These are phyloP conservation scores for Ophonus ardosiacus DNA, from an alignment of 2,888 invertebrate genomes.

Conservation along the genomic window DNA sequence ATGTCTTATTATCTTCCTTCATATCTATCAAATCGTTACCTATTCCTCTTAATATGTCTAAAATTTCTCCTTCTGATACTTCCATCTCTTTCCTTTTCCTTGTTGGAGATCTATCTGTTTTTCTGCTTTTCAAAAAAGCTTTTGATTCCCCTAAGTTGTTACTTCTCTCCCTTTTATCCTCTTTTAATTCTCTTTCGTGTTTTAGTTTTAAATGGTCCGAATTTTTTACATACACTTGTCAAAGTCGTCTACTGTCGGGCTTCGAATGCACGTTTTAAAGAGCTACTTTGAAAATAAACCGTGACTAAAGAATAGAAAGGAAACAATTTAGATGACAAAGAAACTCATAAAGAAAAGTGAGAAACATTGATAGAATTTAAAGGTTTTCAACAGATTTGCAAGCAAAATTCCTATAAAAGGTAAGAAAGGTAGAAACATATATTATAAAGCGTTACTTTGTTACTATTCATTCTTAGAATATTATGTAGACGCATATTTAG, in stretches of 20 bases:
- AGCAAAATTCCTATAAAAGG: constrained; percentile 15
- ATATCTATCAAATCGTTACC: no score
- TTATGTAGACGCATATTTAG: neutral
- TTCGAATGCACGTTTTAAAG: neutral
- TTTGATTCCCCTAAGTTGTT: no score
- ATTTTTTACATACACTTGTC: neutral
- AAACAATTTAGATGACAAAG: constrained; percentile 36
- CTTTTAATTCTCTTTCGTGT: no score
- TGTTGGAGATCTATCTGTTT: no score
- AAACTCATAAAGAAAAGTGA: constrained; percentile 2
- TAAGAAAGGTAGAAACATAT: neutral
- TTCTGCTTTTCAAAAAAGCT: no score
- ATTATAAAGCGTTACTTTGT: neutral
- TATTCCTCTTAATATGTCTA: no score
- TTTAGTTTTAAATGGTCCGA: no score
- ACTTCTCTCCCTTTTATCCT: no score
- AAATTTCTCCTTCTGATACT: no score
- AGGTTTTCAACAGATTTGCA: constrained; percentile 31
- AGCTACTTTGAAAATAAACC: constrained; percentile 28
- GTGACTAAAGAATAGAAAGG: constrained; percentile 43
- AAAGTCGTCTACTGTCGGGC: neutral
- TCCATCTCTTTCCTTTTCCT: no score
- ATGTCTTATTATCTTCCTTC: no score
- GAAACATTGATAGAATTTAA: constrained; percentile 26
- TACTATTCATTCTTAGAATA: neutral